Evolutionary conservation across 2,113 vertebrate species (phyloP), one percentile per base, ranked within the genome.

Genomic region (Larimichthys polyactis): DNA sequence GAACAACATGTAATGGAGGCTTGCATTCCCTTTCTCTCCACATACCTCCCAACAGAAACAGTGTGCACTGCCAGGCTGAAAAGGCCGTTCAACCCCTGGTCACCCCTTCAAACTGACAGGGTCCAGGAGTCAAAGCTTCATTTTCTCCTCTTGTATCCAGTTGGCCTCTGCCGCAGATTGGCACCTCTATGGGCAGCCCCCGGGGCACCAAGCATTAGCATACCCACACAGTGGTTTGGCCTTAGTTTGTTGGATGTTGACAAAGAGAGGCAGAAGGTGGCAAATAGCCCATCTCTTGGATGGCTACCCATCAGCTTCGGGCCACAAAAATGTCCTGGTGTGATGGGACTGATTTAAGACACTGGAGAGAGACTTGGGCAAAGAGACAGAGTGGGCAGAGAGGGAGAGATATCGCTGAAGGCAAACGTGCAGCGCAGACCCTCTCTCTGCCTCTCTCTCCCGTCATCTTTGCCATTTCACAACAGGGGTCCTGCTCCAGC

Each of bases 171-270:
- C 24, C 10, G 14, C 69, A 69, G 85, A 90, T 67, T 89, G 88
- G 85, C 86, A 85, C 73, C 71, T 90, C 86, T 82, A 78, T 71
- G 68, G 75, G 67, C 49, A 58, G 69, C 87, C 89, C 36, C 49
- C 62, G 15, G 86, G 86, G 70, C 84, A 80, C 65, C 32, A 4
- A 15, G 29, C 87, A 92, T 91, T 90, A 91, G 86, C 89, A 92
- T 90, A 87, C 51, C 82, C 87, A 81, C 83, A 79, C 51, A 29
- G 79, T 78, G 55, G 58, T 74, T 78, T 88, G 88, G 79, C 80
- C 71, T 78, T 55, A 5, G 71, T 82, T 84, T 82, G 62, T 57
- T 85, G 88, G 87, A 81, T 82, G 80, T 48, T 76, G 71, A 92
- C 79, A 89, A 85, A 92, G 79, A 84, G 67, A 81, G 44, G 66